These are phyloP conservation scores for Herpailurus yagouaroundi DNA, from an alignment of 2,113 vertebrate genomes.

Conservation along the genomic window DNA sequence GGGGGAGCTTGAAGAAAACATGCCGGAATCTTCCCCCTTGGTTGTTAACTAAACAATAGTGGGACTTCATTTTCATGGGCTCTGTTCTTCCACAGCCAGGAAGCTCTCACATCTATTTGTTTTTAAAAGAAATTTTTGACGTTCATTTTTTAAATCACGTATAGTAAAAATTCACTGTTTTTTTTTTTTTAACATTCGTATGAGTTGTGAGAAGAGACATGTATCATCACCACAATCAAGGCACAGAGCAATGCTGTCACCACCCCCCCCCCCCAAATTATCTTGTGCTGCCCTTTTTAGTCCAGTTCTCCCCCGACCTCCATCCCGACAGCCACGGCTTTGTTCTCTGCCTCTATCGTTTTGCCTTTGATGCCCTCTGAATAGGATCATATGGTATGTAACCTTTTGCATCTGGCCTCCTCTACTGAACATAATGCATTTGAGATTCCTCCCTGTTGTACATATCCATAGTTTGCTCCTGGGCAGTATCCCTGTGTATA, in stretches of 20 bases:
- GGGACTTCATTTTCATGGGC: background rate
- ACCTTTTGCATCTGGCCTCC: background rate
- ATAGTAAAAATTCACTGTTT: background rate
- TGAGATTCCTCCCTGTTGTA: background rate
- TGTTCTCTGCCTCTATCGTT: accelerated
- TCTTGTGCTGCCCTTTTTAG: background rate
- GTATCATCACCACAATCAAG: background rate
- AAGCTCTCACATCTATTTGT: background rate
- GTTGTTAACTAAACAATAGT: background rate
- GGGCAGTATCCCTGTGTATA: background rate
- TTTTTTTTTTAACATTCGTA: background rate
- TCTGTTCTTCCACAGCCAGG: background rate
- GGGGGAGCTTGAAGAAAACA: background rate
- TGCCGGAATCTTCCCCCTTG: background rate
- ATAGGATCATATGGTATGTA: accelerated
- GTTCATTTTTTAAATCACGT: background rate
- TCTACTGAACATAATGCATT: background rate
- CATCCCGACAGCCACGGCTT: background rate
- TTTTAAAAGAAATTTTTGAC: background rate
- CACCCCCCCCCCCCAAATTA: no score
- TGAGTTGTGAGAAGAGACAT: background rate
- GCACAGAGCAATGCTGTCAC: background rate
- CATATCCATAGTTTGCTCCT: accelerated
- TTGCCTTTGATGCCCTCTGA: background rate
- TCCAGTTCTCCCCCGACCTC: background rate